Evolutionary conservation across 2,797 vertebrate species (phyloP), one percentile per base, ranked within the genome.

Genomic region (Hyperoplus lanceolatus): DNA sequence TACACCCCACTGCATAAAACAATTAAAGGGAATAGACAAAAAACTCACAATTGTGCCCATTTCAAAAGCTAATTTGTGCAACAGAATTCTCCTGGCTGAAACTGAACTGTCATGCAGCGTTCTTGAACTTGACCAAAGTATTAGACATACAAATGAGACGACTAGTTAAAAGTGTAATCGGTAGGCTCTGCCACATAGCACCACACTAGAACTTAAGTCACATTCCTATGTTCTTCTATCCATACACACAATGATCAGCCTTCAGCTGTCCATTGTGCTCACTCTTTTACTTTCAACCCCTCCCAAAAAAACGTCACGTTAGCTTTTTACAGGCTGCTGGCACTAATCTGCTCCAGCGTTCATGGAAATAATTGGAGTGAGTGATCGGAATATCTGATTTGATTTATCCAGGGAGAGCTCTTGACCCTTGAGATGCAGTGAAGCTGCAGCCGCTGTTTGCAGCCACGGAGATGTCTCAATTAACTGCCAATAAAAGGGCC

Each of bases 281-380:
- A 12, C 42, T 15, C 18, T 55, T 75, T 67, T 36, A 61, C 61
- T 67, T 64, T 65, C 21, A 71, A 3, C 29, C 29, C 29, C 29
- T 2, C 8, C 43, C 12, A 39, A 70, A 72, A 50, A 4, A 73
- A 72, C 21, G 39, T 11, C 56, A 58, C 8, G 8, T n/a, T 36
- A 64, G 8, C 21, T 69, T 81, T 73, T 55, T 59, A 51, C 66
- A 41, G 16, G 76, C 72, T 67, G 58, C 54, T 43, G 14, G 36
- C 16, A 1, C 61, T 67, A 29, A 73, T 48, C 51, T 81, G 80
- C 86, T 73, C 70, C 51, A 36, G 62, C 60, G 71, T 81, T 88
- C 80, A 80, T 62, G 71, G 86, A 82, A 87, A 64, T 93, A 84
- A 92, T 84, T 85, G 70, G 64, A 76, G 68, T 53, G 77, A 89